A percentile compares a stretch with the other conserved stretches of the same genome.
Evolutionary conservation across 2,888 invertebrate species (phyloP).

Genomic region (Drosophila fulvimacula): DNA sequence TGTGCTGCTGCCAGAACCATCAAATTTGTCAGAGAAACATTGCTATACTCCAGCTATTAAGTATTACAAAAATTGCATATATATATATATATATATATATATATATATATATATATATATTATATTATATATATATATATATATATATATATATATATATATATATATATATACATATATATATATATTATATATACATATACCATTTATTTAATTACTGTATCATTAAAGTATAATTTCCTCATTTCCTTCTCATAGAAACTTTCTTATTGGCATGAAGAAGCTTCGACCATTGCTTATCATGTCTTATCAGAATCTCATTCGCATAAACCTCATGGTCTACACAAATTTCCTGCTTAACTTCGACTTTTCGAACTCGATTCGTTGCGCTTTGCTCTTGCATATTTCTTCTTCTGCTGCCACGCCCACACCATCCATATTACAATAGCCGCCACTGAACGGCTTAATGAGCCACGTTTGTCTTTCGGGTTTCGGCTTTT

Average conservation of each 20-base stretch:
- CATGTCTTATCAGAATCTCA: not conserved
- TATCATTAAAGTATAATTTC: not conserved
- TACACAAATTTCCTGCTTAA: not conserved
- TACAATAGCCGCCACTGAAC: conserved; percentile 25
- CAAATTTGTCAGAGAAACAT: not conserved
- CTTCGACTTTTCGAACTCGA: not conserved
- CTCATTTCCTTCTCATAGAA: not conserved
- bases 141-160: too few species aligned
- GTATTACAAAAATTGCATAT: too few species aligned
- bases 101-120: too few species aligned
- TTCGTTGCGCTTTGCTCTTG: not conserved
- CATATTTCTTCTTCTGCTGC: conserved; percentile 8
- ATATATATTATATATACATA: not conserved
- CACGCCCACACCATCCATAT: conserved; percentile 44
- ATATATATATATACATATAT: not conserved
- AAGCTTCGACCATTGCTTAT: not conserved
- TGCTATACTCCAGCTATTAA: not conserved
- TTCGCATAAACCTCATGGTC: not conserved
- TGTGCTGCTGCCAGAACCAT: not conserved
- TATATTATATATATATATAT: too few species aligned
- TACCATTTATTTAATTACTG: not conserved
- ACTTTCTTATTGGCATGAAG: not conserved
- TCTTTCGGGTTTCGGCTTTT: conserved; percentile 8
- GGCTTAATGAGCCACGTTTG: conserved; percentile 7
- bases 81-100: too few species aligned